Base-by-base conservation (phyloP, 2,888 invertebrate species). In the Plemyria rubiginata region DNA sequence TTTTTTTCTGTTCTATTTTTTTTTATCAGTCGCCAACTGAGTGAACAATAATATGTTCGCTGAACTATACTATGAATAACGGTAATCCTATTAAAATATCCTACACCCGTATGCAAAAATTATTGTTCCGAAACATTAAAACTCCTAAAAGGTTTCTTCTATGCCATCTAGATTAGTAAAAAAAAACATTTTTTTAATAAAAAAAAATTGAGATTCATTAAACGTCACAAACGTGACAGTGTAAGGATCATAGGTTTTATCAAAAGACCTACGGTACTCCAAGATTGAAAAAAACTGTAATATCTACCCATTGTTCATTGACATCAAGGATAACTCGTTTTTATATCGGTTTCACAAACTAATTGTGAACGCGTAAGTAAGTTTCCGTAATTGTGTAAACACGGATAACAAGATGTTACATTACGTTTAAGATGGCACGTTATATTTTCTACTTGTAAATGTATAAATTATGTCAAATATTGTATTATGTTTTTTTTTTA, bases 281-380 rank as follows among this genome's bases (percentile, higher is more conserved):
- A 61, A 54, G n/a, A 61, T 46, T 73, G 79, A 75, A 82, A 88
- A 83, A 86, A 89, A 88, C 81, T 79, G 70, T 86, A 87, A 88
- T 90, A 72, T 36, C 72, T 66, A 67, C 67, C 86, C 78, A 90
- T 91, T 92, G 90, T 91, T 79, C 53, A 54, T n/a, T n/a, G n/a
- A n/a, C 67, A 81, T 83, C 86, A 89, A 91, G 90, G 92, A 90
- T 85, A 85, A 80, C 87, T 61, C 54, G 82, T 90, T 88, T 87
- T 86, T 88, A 82, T 80, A 60, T 72, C 52, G 62, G 78, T 83
- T 84, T 84, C 70, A 80, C 77, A 84, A 85, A 82, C 69, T 77
- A 80, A 82, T 85, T 81, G 77, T 67, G 70, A 70, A 70, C 74
- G 60, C 64, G 65, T 76, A 77, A 74, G 65, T 75, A 77, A 75